phyloP scores from a whole-genome alignment of 1,140 invertebrate genomes.

The Eueides isabella region DNA sequence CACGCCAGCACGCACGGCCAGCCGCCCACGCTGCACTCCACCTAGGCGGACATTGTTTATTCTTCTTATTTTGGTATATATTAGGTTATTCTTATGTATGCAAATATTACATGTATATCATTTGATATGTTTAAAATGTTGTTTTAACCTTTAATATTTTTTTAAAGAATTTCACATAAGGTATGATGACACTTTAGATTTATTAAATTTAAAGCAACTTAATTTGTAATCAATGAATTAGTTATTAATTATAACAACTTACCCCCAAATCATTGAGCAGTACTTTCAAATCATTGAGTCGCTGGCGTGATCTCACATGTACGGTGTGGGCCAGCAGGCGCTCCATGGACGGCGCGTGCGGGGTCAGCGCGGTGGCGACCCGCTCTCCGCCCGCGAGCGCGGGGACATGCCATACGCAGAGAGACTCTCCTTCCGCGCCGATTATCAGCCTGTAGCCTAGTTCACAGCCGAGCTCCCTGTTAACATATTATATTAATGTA shows the following conservation, averaged over 20 bases:
- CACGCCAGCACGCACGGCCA: conserved; percentile 95
- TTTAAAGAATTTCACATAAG: too few relatives aligned
- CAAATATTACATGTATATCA: too few relatives aligned
- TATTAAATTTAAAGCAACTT: too few relatives aligned
- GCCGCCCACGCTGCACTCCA: conserved; percentile 84
- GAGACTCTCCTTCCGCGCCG: conserved; percentile 88
- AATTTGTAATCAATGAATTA: too few relatives aligned
- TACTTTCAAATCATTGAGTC: conserved; percentile 92
- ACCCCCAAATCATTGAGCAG: conserved; percentile 78
- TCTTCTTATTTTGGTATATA: too few relatives aligned
- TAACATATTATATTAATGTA: conserved; percentile 4
- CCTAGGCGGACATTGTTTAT: conserved; percentile 46
- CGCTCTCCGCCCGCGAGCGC: conserved; percentile 91
- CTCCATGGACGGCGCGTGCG: conserved; percentile 96
- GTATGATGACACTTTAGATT: too few relatives aligned
- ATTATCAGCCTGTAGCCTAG: conserved; percentile 93
- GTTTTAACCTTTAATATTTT: too few relatives aligned
- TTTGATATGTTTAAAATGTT: too few relatives aligned
- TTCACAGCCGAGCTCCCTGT: conserved; percentile 90
- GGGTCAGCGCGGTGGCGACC: conserved; percentile 90
- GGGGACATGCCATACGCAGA: conserved; percentile 94
- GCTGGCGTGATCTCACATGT: conserved; percentile 93
- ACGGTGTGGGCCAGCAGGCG: conserved; percentile 98
- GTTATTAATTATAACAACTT: conserved; percentile 30
- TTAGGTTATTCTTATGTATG: too few relatives aligned